Conservation (phyloP, 2,113 vertebrate species). For the Anhinga rufa region DNA sequence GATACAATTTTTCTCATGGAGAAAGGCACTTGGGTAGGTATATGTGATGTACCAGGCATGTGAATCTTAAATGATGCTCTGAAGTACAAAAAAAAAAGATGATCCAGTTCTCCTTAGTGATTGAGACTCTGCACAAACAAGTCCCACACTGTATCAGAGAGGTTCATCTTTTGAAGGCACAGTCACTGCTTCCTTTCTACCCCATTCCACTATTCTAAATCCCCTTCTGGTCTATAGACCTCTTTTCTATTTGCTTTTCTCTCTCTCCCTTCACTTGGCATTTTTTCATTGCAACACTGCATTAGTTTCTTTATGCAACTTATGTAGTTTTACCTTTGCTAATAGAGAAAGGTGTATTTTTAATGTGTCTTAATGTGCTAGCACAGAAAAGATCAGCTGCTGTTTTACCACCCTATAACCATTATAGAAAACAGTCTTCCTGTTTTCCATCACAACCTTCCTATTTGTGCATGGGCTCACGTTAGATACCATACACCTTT, state of each 20-base stretch:
- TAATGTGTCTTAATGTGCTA: neutral
- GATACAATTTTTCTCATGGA: slow-evolving; percentile 30
- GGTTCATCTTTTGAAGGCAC: neutral
- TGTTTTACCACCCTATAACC: neutral
- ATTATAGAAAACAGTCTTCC: neutral
- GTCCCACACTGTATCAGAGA: neutral
- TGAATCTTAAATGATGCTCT: neutral
- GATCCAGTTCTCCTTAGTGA: neutral
- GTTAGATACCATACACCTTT: neutral
- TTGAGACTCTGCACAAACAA: neutral
- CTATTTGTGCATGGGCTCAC: neutral
- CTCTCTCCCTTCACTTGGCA: neutral
- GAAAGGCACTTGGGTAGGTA: slow-evolving; percentile 22
- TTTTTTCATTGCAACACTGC: neutral
- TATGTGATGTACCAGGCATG: slow-evolving; percentile 22
- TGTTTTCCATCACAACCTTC: neutral
- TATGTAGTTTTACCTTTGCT: neutral
- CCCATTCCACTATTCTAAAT: neutral
- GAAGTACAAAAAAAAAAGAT: neutral
- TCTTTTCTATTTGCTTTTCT: neutral
- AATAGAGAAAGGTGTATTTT: neutral
- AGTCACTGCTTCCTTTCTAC: neutral
- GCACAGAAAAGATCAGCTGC: neutral
- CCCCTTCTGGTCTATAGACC: neutral
- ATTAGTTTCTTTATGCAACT: neutral